Conservation (phyloP, 2,797 vertebrate genomes). For the Apogon talboti region DNA sequence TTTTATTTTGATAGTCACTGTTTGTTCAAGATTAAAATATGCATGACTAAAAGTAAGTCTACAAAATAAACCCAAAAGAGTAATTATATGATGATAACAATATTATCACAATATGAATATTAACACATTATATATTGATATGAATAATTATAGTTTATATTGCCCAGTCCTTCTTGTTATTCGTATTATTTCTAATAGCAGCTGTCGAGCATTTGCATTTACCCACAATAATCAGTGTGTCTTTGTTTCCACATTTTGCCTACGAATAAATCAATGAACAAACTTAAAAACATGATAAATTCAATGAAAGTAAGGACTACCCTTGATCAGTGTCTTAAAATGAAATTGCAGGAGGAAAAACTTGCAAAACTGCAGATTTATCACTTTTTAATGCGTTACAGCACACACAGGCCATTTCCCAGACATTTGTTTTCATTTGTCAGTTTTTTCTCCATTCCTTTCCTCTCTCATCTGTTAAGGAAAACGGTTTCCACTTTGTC, state of each 20-base stretch:
- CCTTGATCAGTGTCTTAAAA: constrained; percentile 10
- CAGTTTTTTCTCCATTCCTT: constrained; percentile 6
- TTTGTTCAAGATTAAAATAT: too few relatives aligned
- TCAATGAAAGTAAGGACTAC: constrained; percentile 1
- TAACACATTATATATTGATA: too few relatives aligned
- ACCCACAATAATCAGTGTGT: background rate
- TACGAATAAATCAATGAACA: constrained; percentile 3
- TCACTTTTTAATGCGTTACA: background rate
- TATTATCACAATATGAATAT: too few relatives aligned
- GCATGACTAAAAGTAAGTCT: too few relatives aligned
- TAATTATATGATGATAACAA: too few relatives aligned
- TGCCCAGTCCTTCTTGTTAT: too few relatives aligned
- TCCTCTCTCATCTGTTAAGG: constrained; percentile 1
- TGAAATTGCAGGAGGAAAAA: constrained; percentile 3
- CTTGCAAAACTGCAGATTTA: background rate
- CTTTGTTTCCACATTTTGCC: background rate
- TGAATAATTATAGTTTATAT: too few relatives aligned
- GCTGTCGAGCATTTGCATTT: too few relatives aligned
- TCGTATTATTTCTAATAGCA: too few relatives aligned
- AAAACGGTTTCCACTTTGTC: constrained; percentile 10
- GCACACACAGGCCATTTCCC: background rate
- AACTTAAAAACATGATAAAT: background rate
- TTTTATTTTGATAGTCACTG: too few relatives aligned
- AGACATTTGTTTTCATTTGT: background rate
- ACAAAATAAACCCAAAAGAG: too few relatives aligned